Evolutionary conservation across 2,888 invertebrate genomes (phyloP).

Genomic region (Thereva nobilitata): DNA sequence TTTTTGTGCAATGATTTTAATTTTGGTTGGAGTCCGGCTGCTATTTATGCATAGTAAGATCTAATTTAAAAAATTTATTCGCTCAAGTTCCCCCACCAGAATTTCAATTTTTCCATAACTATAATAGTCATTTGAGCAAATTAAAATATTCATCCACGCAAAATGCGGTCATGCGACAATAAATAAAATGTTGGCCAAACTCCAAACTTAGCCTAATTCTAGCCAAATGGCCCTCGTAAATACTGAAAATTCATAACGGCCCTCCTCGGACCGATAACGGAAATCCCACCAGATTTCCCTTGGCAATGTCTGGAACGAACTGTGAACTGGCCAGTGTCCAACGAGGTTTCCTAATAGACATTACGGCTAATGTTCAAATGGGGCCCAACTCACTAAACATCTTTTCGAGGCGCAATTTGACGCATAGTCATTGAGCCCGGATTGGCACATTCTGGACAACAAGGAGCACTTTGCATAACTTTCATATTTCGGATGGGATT

Average conservation of each 20-base stretch:
- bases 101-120: too few relatives aligned
- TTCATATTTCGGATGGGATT: conserved; percentile 17
- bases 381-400: too few relatives aligned
- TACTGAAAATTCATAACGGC: conserved; percentile 19
- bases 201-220: conserved; percentile 14
- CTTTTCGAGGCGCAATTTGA: too few relatives aligned
- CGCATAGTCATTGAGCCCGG: too few relatives aligned
- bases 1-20: too few relatives aligned
- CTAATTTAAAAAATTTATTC: too few relatives aligned
- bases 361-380: too few relatives aligned
- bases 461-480: conserved; percentile 17
- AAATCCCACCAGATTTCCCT: conserved; percentile 15
- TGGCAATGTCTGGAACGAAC: conserved; percentile 6
- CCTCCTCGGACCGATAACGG: conserved; percentile 5
- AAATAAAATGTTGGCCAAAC: conserved; percentile 25
- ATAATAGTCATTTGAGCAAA: too few relatives aligned
- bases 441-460: background rate
- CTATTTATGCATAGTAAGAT: too few relatives aligned
- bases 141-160: conserved; percentile 5
- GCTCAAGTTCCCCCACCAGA: too few relatives aligned
- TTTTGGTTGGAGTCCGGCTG: too few relatives aligned
- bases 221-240: conserved; percentile 22
- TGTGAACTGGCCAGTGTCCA: conserved; percentile 14
- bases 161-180: conserved; percentile 22
- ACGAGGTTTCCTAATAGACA: too few relatives aligned